Evolutionary conservation across 2,797 vertebrate genomes (phyloP).

Genomic region (Tarsius wallacei): DNA sequence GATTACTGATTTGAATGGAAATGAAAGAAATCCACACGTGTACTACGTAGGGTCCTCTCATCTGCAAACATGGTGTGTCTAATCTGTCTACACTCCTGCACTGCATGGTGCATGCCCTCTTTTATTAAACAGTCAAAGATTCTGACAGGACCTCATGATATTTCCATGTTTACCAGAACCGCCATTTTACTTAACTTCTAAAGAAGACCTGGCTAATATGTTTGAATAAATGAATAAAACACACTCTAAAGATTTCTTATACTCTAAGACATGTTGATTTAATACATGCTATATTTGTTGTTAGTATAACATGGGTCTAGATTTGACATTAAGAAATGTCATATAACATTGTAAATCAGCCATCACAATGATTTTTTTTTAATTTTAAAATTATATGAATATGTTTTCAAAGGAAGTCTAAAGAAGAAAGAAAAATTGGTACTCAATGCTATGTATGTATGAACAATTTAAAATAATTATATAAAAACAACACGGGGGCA

Average conservation of each 20-base stretch:
- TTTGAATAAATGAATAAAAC: neutral
- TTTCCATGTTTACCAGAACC: neutral
- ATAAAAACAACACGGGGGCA: neutral
- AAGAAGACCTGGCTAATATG: neutral
- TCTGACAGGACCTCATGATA: no score
- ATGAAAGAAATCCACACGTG: no score
- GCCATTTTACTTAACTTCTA: neutral
- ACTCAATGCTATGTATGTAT: neutral
- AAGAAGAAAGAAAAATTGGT: neutral
- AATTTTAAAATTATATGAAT: neutral
- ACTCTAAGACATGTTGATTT: neutral
- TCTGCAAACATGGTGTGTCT: neutral
- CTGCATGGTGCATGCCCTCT: accelerated
- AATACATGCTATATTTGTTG: neutral
- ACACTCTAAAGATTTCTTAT: neutral
- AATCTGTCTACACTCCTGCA: accelerated
- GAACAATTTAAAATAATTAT: neutral
- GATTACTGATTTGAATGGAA: neutral
- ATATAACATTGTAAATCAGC: neutral
- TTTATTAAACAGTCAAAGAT: no score
- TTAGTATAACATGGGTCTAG: neutral
- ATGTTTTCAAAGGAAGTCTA: neutral
- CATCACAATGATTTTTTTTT: neutral
- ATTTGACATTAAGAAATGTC: neutral
- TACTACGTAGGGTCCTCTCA: neutral